These are phyloP conservation scores for Carposina sasakii DNA, from an alignment of 1,140 invertebrate species.

Conservation along the genomic window DNA sequence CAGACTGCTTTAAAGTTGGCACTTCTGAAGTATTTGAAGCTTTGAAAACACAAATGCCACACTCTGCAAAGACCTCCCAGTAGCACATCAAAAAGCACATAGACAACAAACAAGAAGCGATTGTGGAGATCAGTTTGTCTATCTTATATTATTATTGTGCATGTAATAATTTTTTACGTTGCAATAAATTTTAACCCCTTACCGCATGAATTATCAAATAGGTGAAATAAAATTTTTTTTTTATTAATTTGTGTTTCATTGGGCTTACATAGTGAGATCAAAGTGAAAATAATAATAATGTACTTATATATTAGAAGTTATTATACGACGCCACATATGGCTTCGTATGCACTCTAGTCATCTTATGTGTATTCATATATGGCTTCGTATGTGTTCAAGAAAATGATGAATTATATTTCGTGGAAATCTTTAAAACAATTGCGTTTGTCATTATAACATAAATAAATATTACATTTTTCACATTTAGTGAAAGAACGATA, in stretches of 20 bases:
- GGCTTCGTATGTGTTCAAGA: background rate
- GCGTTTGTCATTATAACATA: conserved; percentile 20
- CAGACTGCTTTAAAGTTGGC: too few relatives aligned
- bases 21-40: too few relatives aligned
- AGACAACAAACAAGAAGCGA: too few relatives aligned
- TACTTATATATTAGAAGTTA: conserved; percentile 1
- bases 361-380: background rate
- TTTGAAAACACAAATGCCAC: too few relatives aligned
- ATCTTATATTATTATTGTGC: too few relatives aligned
- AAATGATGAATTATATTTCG: background rate
- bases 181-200: conserved; percentile 4
- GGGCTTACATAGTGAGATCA: background rate
- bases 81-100: too few relatives aligned
- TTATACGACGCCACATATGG: conserved; percentile 1
- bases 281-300: background rate
- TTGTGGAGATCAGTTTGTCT: too few relatives aligned
- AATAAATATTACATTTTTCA: conserved; percentile 19
- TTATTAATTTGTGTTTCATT: background rate
- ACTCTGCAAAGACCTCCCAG: too few relatives aligned
- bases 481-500: conserved; percentile 14
- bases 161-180: too few relatives aligned
- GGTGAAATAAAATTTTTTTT: background rate
- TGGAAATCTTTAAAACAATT: conserved; percentile 23
- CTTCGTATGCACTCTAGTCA: conserved; percentile 1
- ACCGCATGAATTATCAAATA: background rate